phyloP scores from a whole-genome alignment of 2,113 vertebrate genomes.

The Lophotis ruficrista region DNA sequence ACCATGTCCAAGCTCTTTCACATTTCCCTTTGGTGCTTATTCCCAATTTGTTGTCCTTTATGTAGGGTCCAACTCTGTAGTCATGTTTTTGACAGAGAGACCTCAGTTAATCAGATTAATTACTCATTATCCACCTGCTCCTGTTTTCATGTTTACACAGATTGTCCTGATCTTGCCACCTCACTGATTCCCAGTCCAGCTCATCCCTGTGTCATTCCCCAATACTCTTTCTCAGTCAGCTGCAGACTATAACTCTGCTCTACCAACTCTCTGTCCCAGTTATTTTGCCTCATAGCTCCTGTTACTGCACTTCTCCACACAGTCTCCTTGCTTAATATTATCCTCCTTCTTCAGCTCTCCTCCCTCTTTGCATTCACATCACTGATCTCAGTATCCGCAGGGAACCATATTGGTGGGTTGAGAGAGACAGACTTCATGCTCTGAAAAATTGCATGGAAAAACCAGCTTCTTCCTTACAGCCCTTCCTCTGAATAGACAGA shows the following conservation, averaged over 20 bases:
- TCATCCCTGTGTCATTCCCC: neutral
- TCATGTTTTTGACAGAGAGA: neutral
- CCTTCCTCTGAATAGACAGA: neutral
- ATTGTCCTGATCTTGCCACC: neutral
- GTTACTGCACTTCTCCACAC: neutral
- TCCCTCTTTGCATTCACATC: neutral
- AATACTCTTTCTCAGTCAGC: neutral
- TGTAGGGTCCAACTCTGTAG: neutral
- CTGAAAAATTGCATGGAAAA: neutral
- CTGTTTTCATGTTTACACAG: neutral
- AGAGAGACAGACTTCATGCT: neutral
- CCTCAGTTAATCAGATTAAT: neutral
- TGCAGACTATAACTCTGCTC: neutral
- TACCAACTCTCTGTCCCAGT: neutral
- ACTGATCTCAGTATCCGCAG: accelerated
- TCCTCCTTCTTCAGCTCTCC: neutral
- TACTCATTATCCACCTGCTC: neutral
- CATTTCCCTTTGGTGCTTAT: neutral
- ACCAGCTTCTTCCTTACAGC: neutral
- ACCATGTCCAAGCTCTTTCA: neutral
- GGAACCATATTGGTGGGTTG: neutral
- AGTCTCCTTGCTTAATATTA: neutral
- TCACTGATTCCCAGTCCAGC: neutral
- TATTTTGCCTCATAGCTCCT: neutral
- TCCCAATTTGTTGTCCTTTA: neutral